A percentile compares a stretch with the other conserved stretches of the same genome.
Evolutionary conservation across 2,797 vertebrate species (phyloP).

Genomic region (Cyprinodon diabolis): DNA sequence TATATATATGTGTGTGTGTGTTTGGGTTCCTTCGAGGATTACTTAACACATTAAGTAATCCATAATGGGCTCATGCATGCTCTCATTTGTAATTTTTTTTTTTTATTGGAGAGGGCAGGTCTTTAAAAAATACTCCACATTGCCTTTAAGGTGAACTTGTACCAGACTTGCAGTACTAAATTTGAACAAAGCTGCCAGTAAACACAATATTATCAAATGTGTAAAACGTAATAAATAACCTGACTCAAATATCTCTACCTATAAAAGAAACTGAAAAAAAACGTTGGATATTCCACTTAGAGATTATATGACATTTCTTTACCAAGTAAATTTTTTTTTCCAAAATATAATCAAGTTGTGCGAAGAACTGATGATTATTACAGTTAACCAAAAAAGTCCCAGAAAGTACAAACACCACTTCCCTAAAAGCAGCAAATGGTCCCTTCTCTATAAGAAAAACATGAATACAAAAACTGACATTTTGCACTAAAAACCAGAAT

Average conservation of each 20-base stretch:
- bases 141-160: not conserved
- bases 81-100: no score
- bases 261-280: not conserved
- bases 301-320: not conserved
- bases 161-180: not conserved
- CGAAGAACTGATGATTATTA: no score
- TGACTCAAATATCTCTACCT: not conserved
- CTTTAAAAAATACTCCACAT: no score
- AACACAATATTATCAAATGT: not conserved
- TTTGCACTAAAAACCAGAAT: not conserved
- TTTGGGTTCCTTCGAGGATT: no score
- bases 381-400: not conserved
- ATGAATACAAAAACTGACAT: not conserved
- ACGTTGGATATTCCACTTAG: not conserved
- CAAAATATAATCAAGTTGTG: not conserved
- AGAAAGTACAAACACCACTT: not conserved
- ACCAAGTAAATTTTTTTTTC: not conserved
- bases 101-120: no score
- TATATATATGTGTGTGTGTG: no score
- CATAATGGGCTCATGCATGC: no score
- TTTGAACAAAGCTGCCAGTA: not conserved
- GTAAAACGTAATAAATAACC: not conserved
- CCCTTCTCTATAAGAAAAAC: not conserved
- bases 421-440: not conserved
- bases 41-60: no score